Base-by-base conservation (phyloP, 2,797 vertebrate species). In the Podarcis lilfordi region DNA sequence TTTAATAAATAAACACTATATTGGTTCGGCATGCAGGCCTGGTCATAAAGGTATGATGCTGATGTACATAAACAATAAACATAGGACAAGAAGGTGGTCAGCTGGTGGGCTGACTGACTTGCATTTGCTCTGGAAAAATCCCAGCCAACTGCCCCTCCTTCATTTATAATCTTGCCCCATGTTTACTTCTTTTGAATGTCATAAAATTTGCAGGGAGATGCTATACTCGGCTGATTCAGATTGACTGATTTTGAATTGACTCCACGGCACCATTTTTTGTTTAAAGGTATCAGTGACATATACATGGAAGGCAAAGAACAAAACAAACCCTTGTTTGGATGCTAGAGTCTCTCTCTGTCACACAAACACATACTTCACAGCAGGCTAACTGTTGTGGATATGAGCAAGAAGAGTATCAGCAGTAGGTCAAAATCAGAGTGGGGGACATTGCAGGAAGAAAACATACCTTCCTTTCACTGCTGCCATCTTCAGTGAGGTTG, bases 401-500 rank as follows among this genome's bases (percentile, higher is more conserved):
- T 29, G 1, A 88, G 25, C 6, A 76, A 10, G 13, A n/a, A 17
- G 9, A 23, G 50, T 23, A 72, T 29, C 15, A 72, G 8, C 66
- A 71, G n/a, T 25, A 35, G 21, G 82, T 5, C 8, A 32, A 66
- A 82, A 68, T 50, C 77, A 4, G 19, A 3, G 23, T 55, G 23
- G 8, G 50, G 40, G 25, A 74, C 11, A 2, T 32, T 74, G 50
- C 50, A 66, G 66, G 40, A 2, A 35, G 40, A 25, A 74, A 76
- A 76, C 96, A 91, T 93, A 97, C 97, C 97, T 97, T 97, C 89
- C 96, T 97, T 84, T 97, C 96, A 77, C 97, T 97, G 91, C 97
- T 97, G 21, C 94, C 96, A 84, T 99, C 98, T 85, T 96, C 97
- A 0, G 98, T 99, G 93, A 99, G 97, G 97, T 99, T 99, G 96